Evolutionary conservation across 2,797 vertebrate species (phyloP).

Genomic region (Gymnopithys bicolor): DNA sequence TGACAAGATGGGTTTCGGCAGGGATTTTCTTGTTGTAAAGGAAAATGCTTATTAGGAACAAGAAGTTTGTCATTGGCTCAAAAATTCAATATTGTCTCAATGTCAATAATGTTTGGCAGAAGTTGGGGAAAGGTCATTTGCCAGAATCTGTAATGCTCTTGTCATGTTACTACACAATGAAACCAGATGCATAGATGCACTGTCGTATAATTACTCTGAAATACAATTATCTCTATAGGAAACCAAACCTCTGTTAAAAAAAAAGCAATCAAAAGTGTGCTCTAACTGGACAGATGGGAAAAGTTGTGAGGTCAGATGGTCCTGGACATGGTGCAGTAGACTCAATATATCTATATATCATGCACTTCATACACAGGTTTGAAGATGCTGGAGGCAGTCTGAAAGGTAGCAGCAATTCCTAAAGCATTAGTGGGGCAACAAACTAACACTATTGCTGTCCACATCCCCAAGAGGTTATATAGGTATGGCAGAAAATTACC

Average conservation of each 20-base stretch:
- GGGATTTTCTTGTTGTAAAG: background rate
- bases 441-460: background rate
- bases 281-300: background rate
- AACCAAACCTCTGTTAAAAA: background rate
- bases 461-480: background rate
- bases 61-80: background rate
- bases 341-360: rapidly evolving
- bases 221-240: background rate
- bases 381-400: background rate
- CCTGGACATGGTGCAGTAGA: background rate
- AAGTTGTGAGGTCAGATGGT: background rate
- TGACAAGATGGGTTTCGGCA: background rate
- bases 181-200: background rate
- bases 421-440: background rate
- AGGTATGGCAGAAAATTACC: background rate
- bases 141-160: background rate
- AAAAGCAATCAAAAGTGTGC: background rate
- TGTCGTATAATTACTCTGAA: background rate
- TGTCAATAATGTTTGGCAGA: background rate
- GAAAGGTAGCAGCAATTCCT: background rate
- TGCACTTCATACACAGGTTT: background rate
- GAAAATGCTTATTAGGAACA: background rate
- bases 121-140: background rate
- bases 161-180: background rate
- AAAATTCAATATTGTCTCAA: background rate